Evolutionary conservation across 2,888 invertebrate genomes (phyloP).

Genomic region (Andrena marginata): DNA sequence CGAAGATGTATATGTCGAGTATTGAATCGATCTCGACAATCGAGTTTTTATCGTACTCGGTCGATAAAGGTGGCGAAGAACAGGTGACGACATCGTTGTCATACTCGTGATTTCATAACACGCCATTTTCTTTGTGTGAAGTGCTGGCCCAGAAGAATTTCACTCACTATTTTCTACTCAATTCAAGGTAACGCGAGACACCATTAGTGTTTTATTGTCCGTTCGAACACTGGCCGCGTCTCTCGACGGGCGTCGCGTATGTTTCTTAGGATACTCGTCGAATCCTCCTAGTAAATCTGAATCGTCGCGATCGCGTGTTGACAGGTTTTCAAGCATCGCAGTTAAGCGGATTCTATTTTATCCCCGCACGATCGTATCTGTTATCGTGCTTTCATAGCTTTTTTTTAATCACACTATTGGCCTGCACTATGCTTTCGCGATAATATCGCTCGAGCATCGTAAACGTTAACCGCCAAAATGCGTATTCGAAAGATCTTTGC

Average conservation of each 20-base stretch:
- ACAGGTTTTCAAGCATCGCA: conserved; percentile 74
- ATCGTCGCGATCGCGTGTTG: conserved; percentile 73
- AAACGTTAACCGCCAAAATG: conserved; percentile 54
- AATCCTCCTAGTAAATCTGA: conserved; percentile 39
- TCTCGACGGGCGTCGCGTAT: conserved; percentile 15
- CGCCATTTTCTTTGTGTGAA: conserved; percentile 79
- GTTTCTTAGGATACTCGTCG: conserved; percentile 9
- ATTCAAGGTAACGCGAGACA: conserved; percentile 67
- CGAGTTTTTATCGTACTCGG: conserved; percentile 63
- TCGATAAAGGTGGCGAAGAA: conserved; percentile 73
- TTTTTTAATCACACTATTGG: background rate
- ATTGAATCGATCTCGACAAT: conserved; percentile 41
- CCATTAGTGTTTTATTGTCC: conserved; percentile 23
- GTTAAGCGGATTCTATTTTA: conserved; percentile 63
- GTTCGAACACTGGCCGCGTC: background rate
- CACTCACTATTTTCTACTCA: conserved; percentile 65
- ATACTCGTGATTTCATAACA: conserved; percentile 79
- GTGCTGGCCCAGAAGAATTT: conserved; percentile 69
- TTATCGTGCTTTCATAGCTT: background rate
- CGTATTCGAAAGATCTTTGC: conserved; percentile 22
- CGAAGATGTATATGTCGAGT: conserved; percentile 13
- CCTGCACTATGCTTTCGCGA: background rate
- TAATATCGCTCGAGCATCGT: conserved; percentile 4
- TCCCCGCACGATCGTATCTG: conserved; percentile 16
- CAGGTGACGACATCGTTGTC: conserved; percentile 79